Percentiles rank a stretch among this genome's conserved stretches.
Evolutionary conservation across 2,888 invertebrate genomes (phyloP).

Genomic region (Imbricaverruca yamaguchii): DNA sequence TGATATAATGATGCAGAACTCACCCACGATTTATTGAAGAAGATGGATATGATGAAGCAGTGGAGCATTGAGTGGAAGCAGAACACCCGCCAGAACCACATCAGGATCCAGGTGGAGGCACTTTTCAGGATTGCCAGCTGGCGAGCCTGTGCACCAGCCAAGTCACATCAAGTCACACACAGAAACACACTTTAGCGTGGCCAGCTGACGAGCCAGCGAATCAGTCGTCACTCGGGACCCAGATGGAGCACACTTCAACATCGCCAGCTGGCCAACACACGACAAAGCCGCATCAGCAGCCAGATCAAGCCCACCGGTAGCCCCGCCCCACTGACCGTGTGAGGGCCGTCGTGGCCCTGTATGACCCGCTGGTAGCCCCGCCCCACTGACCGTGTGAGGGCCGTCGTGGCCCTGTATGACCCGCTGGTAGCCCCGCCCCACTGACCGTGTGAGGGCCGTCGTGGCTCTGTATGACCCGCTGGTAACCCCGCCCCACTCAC

Average conservation of each 20-base stretch:
- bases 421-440: constrained; percentile 65
- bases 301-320: too few species aligned
- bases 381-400: constrained; percentile 36
- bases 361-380: too few species aligned
- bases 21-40: constrained; percentile 70
- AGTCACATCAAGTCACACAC: too few species aligned
- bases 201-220: too few species aligned
- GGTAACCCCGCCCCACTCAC: too few species aligned
- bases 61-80: constrained; percentile 73
- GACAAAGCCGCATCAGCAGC: too few species aligned
- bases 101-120: constrained; percentile 63
- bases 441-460: background rate
- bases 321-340: too few species aligned
- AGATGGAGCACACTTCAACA: too few species aligned
- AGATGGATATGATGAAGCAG: constrained; percentile 63
- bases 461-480: too few species aligned
- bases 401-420: constrained; percentile 56
- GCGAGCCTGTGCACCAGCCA: constrained; percentile 34
- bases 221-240: too few species aligned
- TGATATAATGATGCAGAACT: background rate
- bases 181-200: too few species aligned
- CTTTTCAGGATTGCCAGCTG: constrained; percentile 53
- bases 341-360: background rate
- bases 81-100: constrained; percentile 66
- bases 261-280: too few species aligned